Percentiles rank a stretch among this genome's conserved stretches.
phyloP scores from a whole-genome alignment of 2,888 invertebrate species.

The Rhogogaster chlorosoma region DNA sequence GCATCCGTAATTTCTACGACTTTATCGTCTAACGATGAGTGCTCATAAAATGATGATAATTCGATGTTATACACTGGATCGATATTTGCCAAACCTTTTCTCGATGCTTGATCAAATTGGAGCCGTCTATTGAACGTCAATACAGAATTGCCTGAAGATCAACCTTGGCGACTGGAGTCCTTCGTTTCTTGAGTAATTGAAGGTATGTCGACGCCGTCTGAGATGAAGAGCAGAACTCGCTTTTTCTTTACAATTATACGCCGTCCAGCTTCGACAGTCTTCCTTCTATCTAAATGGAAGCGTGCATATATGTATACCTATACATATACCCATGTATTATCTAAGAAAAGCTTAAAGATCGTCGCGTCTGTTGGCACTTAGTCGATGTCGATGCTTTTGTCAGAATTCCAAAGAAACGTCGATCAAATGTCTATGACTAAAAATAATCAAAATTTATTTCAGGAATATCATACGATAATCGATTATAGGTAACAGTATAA shows the following conservation, averaged over 20 bases:
- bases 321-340: slow-evolving; percentile 1
- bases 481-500: background rate
- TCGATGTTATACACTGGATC: background rate
- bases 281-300: background rate
- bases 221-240: slow-evolving; percentile 15
- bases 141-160: background rate
- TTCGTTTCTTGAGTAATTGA: background rate
- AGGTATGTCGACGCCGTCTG: background rate
- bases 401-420: background rate
- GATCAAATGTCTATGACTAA: slow-evolving; percentile 11
- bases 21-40: background rate
- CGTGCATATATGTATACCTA: background rate
- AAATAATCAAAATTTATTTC: background rate
- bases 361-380: background rate
- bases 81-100: background rate
- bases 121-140: background rate
- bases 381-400: slow-evolving; percentile 13
- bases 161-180: background rate
- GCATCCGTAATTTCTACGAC: background rate
- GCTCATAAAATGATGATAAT: background rate
- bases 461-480: background rate
- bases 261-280: background rate
- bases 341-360: background rate
- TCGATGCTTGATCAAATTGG: background rate
- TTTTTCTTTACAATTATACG: slow-evolving; percentile 8